Evolutionary conservation across 2,797 vertebrate genomes (phyloP), one percentile per base, ranked within the genome.

Genomic region (Neosilurus mollespiculum): DNA sequence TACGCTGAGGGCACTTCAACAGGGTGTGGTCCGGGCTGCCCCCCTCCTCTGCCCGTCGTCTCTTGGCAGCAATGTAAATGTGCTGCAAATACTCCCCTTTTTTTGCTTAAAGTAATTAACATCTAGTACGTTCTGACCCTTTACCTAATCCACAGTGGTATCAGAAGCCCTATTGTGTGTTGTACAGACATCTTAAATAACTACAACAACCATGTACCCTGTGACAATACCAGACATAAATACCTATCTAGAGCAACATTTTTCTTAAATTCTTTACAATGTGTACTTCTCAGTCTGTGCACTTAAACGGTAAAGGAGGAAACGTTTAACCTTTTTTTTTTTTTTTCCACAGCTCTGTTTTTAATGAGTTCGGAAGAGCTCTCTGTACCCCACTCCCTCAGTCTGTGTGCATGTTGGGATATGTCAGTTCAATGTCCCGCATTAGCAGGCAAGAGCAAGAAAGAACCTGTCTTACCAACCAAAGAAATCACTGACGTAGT

Each of bases 371-470:
- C 87, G 87, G 77, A 65, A 66, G 43, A 92, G 91, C 54, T 78
- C 85, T 70, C 73, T 76, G 87, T 83, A 90, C 83, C 64, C 54
- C 64, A 67, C 75, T 76, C 75, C 82, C 75, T 51, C 54, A 51
- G 24, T 80, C 81, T 51, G 51, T 62, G 43, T 83, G 91, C 94
- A 83, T 93, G 94, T 95, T 88, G 83, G 93, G 94, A 95, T 94
- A 90, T 58, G 94, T 93, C 89, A 87, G 89, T 81, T 78, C 78
- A 86, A 87, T 92, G 90, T 88, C 83, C 75, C 83, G 86, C 87
- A 90, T 64, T 88, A 87, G 89, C 88, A 89, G 37, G 78, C 6
- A 69, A 78, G 89, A 92, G 91, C 94, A 94, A 94, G 94, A 94
- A 90, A 91, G 89, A 90, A 93, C 94, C 93, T 94, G 94, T 89